Conservation (phyloP, 2,797 vertebrate species). For the Lepidocolaptes lacrymiger region DNA sequence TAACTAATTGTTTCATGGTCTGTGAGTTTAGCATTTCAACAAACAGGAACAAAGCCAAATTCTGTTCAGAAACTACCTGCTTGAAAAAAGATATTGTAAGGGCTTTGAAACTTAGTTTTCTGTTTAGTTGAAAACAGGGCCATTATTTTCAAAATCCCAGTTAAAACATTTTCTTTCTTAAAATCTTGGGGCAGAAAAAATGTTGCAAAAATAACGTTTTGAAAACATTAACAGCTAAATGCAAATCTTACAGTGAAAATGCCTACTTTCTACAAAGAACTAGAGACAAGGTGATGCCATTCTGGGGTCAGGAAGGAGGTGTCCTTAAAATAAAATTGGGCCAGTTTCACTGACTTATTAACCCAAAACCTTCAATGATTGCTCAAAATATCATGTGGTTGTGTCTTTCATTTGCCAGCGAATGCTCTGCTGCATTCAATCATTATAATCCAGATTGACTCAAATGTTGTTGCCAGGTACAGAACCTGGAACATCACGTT, state of each 20-base stretch:
- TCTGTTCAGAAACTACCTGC: constrained; percentile 32
- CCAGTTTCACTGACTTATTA: neutral
- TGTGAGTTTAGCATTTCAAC: constrained; percentile 46
- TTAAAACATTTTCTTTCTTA: neutral
- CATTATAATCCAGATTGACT: neutral
- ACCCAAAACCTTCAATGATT: neutral
- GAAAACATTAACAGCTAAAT: neutral
- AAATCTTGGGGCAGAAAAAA: neutral
- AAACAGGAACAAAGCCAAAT: constrained; percentile 38
- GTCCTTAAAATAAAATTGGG: neutral
- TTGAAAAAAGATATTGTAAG: neutral
- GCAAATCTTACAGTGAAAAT: neutral
- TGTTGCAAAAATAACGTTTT: neutral
- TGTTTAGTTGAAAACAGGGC: neutral
- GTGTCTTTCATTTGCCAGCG: neutral
- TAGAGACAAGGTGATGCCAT: neutral
- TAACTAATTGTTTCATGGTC: constrained; percentile 53
- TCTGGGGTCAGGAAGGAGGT: neutral
- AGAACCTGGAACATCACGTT: neutral
- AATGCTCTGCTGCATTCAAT: neutral
- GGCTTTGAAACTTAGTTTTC: neutral
- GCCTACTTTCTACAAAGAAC: neutral
- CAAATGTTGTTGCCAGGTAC: neutral
- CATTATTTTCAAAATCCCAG: neutral
- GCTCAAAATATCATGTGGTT: neutral